Evolutionary conservation across 2,888 invertebrate genomes (phyloP).

Genomic region (Eupithecia inturbata): DNA sequence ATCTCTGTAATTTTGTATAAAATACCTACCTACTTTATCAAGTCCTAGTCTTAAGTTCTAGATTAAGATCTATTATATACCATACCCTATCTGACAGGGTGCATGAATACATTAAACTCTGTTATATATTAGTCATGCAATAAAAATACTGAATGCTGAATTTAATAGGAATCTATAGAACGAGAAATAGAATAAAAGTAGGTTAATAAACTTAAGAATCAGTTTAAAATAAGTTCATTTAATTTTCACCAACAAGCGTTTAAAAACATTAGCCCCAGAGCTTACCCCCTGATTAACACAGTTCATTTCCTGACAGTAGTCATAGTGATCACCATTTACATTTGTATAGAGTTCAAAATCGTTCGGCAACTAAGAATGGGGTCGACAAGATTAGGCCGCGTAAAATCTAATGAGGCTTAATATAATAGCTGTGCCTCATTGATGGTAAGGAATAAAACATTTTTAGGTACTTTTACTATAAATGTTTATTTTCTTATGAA

Average conservation of each 20-base stretch:
- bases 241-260: constrained; percentile 9
- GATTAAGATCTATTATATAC: no score
- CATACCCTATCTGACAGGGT: no score
- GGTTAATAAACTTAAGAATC: background rate
- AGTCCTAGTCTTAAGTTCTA: no score
- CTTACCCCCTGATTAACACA: constrained; percentile 58
- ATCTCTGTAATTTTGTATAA: no score
- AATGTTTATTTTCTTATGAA: constrained; percentile 27
- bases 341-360: constrained; percentile 66
- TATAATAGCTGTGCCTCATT: constrained; percentile 69
- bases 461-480: constrained; percentile 23
- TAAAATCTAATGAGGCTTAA: constrained; percentile 74
- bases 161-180: background rate
- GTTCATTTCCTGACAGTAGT: constrained; percentile 60
- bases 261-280: constrained; percentile 11
- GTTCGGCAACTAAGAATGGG: constrained; percentile 52
- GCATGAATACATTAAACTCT: no score
- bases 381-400: constrained; percentile 62
- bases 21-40: no score
- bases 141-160: no score
- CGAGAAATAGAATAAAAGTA: background rate
- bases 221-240: constrained; percentile 15
- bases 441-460: constrained; percentile 51
- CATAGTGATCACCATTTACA: constrained; percentile 60
- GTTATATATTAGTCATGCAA: no score